Evolutionary conservation across 92 coral and sea anemone species (phyloP).

Genomic region (Porites cylindrica): DNA sequence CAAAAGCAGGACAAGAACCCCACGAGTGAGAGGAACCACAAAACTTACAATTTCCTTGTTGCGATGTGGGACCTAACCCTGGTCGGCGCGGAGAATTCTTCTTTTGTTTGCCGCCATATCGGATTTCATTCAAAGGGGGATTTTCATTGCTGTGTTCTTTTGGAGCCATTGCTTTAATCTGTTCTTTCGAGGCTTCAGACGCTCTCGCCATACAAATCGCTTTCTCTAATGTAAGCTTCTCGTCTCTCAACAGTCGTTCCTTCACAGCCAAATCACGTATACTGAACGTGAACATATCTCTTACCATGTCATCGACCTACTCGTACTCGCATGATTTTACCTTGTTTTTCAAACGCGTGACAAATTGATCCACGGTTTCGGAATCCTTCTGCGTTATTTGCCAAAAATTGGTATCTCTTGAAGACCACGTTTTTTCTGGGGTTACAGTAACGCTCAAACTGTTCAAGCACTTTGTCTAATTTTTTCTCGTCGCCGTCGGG

Average conservation of each 20-base stretch:
- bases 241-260: conserved; percentile 6
- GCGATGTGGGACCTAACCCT: background rate
- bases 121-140: background rate
- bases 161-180: background rate
- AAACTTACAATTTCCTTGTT: conserved; percentile 1
- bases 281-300: background rate
- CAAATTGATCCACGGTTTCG: too few relatives aligned
- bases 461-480: too few relatives aligned
- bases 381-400: too few relatives aligned
- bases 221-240: conserved; percentile 11
- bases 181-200: conserved; percentile 11
- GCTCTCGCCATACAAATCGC: background rate
- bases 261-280: conserved; percentile 29
- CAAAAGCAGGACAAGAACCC: conserved; percentile 14
- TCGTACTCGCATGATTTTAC: too few relatives aligned
- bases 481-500: too few relatives aligned
- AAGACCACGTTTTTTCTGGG: too few relatives aligned
- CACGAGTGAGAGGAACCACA: conserved; percentile 11
- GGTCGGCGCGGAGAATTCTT: background rate
- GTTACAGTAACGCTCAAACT: too few relatives aligned
- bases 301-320: too few relatives aligned
- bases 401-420: too few relatives aligned
- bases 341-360: too few relatives aligned
- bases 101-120: background rate
- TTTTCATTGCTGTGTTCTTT: background rate